phyloP scores from a whole-genome alignment of 2,797 vertebrate genomes.

The Gobionotothen gibberifrons region DNA sequence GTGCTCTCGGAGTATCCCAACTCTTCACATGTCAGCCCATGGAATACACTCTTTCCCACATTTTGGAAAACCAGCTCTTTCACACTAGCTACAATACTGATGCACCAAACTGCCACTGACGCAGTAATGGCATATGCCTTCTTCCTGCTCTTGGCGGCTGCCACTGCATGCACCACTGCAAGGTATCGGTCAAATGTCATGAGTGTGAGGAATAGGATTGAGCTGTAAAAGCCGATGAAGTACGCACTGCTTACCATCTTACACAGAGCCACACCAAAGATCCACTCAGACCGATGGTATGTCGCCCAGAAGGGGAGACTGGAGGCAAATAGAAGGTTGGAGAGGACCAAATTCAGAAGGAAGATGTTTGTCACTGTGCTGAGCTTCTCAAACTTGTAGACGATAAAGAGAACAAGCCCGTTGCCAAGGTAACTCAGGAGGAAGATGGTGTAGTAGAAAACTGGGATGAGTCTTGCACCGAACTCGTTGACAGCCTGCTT shows the following conservation, averaged over 20 bases:
- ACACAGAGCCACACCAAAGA: constrained; percentile 80
- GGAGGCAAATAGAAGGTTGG: constrained; percentile 84
- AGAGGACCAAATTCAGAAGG: constrained; percentile 85
- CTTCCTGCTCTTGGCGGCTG: constrained; percentile 75
- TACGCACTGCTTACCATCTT: constrained; percentile 84
- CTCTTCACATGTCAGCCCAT: constrained; percentile 76
- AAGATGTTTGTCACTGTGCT: constrained; percentile 85
- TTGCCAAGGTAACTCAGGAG: constrained; percentile 83
- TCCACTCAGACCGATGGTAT: constrained; percentile 82
- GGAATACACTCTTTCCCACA: rapidly evolving
- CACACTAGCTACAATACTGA: constrained; percentile 80
- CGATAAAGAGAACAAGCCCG: constrained; percentile 81
- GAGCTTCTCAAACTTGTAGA: constrained; percentile 84
- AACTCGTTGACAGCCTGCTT: constrained; percentile 69
- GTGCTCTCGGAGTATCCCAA: constrained; percentile 48
- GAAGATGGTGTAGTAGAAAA: constrained; percentile 82
- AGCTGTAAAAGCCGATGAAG: constrained; percentile 85
- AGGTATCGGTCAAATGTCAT: constrained; percentile 88
- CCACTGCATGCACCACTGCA: constrained; percentile 84
- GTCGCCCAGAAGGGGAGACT: constrained; percentile 85
- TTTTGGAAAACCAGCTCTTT: constrained; percentile 83
- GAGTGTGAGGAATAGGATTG: constrained; percentile 86
- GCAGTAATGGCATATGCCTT: constrained; percentile 69
- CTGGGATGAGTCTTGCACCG: constrained; percentile 75
- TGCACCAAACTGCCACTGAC: constrained; percentile 73